Conservation (phyloP, 2,888 invertebrate species). For the Drosophila flavopinicola region DNA sequence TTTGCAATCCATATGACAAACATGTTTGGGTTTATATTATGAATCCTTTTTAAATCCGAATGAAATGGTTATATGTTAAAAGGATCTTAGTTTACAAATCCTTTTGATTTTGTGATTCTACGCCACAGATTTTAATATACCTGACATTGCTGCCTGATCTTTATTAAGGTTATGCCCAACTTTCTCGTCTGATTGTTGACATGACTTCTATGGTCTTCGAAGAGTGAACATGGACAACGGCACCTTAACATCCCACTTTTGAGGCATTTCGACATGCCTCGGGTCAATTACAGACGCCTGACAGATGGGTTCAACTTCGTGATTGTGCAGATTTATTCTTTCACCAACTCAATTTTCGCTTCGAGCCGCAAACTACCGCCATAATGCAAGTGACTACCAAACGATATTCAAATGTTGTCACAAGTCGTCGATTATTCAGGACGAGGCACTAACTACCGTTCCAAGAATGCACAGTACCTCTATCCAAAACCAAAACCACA, state of each 20-base stretch:
- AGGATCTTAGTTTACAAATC: too few relatives aligned
- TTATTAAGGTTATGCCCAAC: constrained; percentile 6
- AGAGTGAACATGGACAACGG: constrained; percentile 24
- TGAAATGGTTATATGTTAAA: too few relatives aligned
- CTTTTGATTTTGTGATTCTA: too few relatives aligned
- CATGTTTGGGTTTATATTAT: too few relatives aligned
- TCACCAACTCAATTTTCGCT: constrained; percentile 57
- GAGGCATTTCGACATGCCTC: constrained; percentile 36
- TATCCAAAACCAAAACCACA: constrained; percentile 17
- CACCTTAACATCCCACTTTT: constrained; percentile 38
- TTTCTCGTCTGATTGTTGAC: constrained; percentile 22
- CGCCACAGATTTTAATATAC: too few relatives aligned
- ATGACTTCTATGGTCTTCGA: constrained; percentile 16
- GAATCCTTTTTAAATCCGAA: too few relatives aligned
- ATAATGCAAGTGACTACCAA: constrained; percentile 43
- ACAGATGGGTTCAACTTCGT: constrained; percentile 76
- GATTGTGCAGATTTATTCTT: constrained; percentile 69
- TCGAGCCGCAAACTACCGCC: constrained; percentile 14
- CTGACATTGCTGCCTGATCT: background rate
- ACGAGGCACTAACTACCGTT: constrained; percentile 70
- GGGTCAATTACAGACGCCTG: constrained; percentile 73
- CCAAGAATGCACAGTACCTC: constrained; percentile 54
- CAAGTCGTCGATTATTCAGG: constrained; percentile 73
- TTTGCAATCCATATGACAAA: too few relatives aligned
- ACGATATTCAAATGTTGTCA: constrained; percentile 78